Evolutionary conservation across 53 echinoderm and acorn worm genomes (phyloP).

Genomic region (Hippasteria phrygiana): DNA sequence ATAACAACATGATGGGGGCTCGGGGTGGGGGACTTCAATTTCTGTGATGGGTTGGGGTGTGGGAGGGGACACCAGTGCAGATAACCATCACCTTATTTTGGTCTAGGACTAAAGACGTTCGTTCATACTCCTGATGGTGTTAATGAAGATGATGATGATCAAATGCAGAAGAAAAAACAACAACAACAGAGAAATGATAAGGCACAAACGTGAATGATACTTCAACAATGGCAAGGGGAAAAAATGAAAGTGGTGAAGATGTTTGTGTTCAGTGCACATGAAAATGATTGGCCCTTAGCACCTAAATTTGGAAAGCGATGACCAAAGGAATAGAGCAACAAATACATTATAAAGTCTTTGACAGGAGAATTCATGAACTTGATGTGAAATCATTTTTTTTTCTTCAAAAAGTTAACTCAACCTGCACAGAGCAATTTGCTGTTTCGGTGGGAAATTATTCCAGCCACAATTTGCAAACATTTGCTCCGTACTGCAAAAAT

Average conservation of each 20-base stretch:
- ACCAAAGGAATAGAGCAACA: neutral
- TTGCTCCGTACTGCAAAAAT: too few relatives aligned
- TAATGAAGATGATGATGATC: constrained; percentile 42
- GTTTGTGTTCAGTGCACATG: neutral
- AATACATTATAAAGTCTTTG: neutral
- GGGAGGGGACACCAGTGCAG: constrained; percentile 30
- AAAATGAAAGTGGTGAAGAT: neutral
- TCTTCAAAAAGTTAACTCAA: too few relatives aligned
- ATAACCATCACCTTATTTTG: constrained; percentile 72
- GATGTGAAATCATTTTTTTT: too few relatives aligned
- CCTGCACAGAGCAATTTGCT: too few relatives aligned
- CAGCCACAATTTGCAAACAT: too few relatives aligned
- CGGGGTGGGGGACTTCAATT: neutral
- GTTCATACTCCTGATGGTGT: constrained; percentile 65
- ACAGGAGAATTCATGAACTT: too few relatives aligned
- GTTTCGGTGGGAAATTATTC: too few relatives aligned
- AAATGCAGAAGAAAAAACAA: constrained; percentile 53
- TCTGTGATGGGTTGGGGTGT: neutral
- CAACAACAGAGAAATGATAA: constrained; percentile 32
- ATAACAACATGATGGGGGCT: neutral
- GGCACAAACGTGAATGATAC: constrained; percentile 52
- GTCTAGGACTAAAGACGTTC: constrained; percentile 59
- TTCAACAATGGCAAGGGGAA: neutral
- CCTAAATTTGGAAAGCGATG: neutral
- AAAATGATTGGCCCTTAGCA: too few relatives aligned